Evolutionary conservation across 1,140 invertebrate species (phyloP), one percentile per base, ranked within the genome.

Genomic region (Euura lappo): DNA sequence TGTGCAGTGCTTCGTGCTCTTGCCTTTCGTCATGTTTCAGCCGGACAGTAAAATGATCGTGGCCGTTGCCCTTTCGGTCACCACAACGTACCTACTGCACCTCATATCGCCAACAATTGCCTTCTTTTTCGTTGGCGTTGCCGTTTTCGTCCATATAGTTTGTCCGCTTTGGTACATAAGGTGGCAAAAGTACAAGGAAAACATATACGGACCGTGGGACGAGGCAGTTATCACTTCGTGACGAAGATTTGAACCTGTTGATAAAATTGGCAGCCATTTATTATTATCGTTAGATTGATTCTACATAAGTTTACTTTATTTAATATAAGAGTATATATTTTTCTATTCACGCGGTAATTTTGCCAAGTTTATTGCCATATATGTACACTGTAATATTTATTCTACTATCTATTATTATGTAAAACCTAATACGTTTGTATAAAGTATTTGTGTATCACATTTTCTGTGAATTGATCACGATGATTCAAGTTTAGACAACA

Each of bases 151-250:
- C 68, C 93, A 91, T 84, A 85, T 93, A 67, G 85, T 94, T 66
- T 98, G 95, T 85, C 96, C 97, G 4, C 80, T 91, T 6, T 92
- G 93, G 87, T 96, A 97, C 86, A 91, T 97, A 1, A 88, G 84
- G 71, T 94, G 94, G 86, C 95, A 98, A 79, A 92, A 90, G 66
- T 93, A 94, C 80, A 98, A 98, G 88, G 93, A 96, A 86, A 98
- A 97, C 85, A 98, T 97, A 78, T 94, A 98, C 87, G 97, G 97
- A 2, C 97, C 97, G 4, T 98, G 97, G 97, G 97, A 98, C 88
- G 97, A 98, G 84, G 96, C 96, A 64, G 89, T 95, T 10, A 86
- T 90, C 73, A 78, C 81, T 71, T 80, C 81, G 44, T 84, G 76
- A 74, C 43, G 70, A 42, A 10, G 4, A 67, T 47, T 71, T 28